Conservation (phyloP, 92 coral and sea anemone genomes). For the Actinostola sp. region DNA sequence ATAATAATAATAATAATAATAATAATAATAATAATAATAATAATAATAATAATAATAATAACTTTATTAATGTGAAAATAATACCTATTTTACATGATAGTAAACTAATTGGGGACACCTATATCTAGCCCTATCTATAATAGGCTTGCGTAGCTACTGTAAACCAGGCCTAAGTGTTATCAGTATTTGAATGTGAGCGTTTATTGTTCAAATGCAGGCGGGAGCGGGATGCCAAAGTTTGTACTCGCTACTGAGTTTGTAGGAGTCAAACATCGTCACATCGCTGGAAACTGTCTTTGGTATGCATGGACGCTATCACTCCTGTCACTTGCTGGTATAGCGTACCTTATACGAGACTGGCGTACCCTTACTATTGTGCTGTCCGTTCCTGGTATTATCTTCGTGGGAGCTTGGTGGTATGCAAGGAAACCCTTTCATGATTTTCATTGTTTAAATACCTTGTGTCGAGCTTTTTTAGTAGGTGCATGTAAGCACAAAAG, state of each 20-base stretch:
- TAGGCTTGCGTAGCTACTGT: background rate
- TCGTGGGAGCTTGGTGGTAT: conserved; percentile 73
- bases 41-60: too few relatives aligned
- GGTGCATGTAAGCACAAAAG: background rate
- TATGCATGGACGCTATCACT: conserved; percentile 69
- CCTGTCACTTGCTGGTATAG: conserved; percentile 71
- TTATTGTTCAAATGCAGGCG: conserved; percentile 30
- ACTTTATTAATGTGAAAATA: too few relatives aligned
- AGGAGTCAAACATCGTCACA: conserved; percentile 77
- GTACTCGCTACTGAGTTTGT: conserved; percentile 83
- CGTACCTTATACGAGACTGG: conserved; percentile 82
- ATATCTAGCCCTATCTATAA: too few relatives aligned
- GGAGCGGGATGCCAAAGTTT: conserved; percentile 69
- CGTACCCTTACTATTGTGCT: conserved; percentile 64
- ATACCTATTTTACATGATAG: too few relatives aligned
- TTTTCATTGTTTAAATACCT: background rate
- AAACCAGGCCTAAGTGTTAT: background rate
- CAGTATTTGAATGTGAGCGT: background rate
- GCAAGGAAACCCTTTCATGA: conserved; percentile 5
- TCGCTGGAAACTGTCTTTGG: conserved; percentile 81
- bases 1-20: too few relatives aligned
- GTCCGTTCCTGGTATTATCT: conserved; percentile 70
- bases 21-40: too few relatives aligned
- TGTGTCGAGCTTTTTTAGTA: background rate
- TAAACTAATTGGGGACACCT: too few relatives aligned